Conservation (phyloP, 1,140 invertebrate genomes). For the Drosophila carrolli region DNA sequence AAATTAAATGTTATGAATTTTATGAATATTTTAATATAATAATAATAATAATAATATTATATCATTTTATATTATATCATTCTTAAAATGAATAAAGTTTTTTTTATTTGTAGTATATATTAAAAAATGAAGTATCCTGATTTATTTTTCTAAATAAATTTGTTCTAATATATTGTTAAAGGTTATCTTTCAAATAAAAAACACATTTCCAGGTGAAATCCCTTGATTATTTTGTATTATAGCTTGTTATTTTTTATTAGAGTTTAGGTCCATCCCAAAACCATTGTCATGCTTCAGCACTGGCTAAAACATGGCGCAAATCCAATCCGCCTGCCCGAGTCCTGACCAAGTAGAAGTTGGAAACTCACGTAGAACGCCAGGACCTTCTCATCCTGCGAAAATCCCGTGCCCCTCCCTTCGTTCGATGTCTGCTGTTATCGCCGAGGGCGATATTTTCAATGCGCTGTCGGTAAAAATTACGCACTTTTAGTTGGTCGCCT, state of each 20-base stretch:
- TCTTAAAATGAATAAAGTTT: no score
- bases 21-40: no score
- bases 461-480: conserved; percentile 79
- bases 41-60: no score
- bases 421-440: conserved; percentile 39
- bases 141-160: neutral
- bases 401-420: neutral
- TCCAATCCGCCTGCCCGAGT: conserved; percentile 33
- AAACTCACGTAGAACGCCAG: conserved; percentile 62
- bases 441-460: conserved; percentile 70
- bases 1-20: neutral
- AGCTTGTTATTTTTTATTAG: no score
- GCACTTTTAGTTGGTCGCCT: conserved; percentile 73
- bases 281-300: conserved; percentile 24
- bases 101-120: no score
- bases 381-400: conserved; percentile 6
- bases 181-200: no score
- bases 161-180: no score
- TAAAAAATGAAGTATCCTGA: no score
- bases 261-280: conserved; percentile 1
- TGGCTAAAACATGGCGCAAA: conserved; percentile 36
- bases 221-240: neutral
- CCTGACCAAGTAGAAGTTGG: conserved; percentile 60
- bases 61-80: no score
- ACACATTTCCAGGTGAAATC: no score